Conservation (phyloP, 2,888 invertebrate species). For the Andricus curvator region DNA sequence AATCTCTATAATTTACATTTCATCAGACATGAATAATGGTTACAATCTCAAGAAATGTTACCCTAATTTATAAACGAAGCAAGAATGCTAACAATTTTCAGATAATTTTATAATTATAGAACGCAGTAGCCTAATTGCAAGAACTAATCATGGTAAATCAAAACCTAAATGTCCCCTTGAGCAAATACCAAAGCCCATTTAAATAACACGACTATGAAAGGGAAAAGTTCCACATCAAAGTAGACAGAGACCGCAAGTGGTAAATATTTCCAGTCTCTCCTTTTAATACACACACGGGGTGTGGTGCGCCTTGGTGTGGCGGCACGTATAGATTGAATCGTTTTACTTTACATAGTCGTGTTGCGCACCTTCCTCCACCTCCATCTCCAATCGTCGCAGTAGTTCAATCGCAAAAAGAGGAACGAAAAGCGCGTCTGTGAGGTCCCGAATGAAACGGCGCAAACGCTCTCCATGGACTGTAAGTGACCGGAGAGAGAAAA, state of each 20-base stretch:
- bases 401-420: slow-evolving; percentile 54
- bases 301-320: slow-evolving; percentile 34
- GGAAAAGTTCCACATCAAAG: slow-evolving; percentile 37
- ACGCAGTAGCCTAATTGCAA: background rate
- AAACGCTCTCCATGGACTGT: slow-evolving; percentile 64
- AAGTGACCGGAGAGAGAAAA: slow-evolving; percentile 71
- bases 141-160: slow-evolving; percentile 37
- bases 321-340: slow-evolving; percentile 52
- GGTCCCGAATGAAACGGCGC: slow-evolving; percentile 58
- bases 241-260: slow-evolving; percentile 26
- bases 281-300: slow-evolving; percentile 8
- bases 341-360: slow-evolving; percentile 46
- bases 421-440: slow-evolving; percentile 53
- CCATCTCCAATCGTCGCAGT: slow-evolving; percentile 48
- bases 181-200: slow-evolving; percentile 17
- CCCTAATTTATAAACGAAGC: background rate
- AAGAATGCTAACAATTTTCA: slow-evolving; percentile 9
- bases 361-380: slow-evolving; percentile 49
- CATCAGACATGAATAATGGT: slow-evolving; percentile 4
- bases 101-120: slow-evolving; percentile 28
- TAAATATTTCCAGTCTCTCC: slow-evolving; percentile 39
- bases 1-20: background rate
- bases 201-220: slow-evolving; percentile 36
- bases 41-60: slow-evolving; percentile 1
- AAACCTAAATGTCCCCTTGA: slow-evolving; percentile 33